Conservation (phyloP, 2,113 vertebrate species). For the Romanogobio albipinnatus region DNA sequence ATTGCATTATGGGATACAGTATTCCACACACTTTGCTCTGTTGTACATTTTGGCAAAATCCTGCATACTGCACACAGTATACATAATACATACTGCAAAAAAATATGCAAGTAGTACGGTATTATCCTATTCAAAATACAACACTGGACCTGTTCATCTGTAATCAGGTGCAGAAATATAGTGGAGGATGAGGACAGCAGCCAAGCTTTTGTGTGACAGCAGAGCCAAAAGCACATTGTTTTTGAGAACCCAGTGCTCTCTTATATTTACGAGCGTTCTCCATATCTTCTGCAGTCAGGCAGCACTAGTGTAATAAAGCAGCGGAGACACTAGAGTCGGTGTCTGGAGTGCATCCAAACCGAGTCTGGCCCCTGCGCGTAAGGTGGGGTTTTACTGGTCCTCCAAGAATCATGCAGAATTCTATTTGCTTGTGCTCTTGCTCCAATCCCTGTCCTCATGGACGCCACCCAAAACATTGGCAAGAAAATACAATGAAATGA, state of each 20-base stretch:
- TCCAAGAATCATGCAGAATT: constrained; percentile 33
- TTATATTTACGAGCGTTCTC: constrained; percentile 13
- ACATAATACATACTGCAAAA: not conserved
- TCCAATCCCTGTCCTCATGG: constrained; percentile 9
- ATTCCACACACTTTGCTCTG: not conserved
- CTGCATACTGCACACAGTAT: not conserved
- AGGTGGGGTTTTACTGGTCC: constrained; percentile 40
- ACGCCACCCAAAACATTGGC: constrained; percentile 31
- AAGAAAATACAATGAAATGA: constrained; percentile 33
- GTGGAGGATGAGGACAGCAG: not conserved
- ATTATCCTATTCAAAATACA: not conserved
- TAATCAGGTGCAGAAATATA: constrained; percentile 7
- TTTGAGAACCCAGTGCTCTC: constrained; percentile 4
- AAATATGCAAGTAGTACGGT: not conserved
- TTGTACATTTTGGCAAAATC: not conserved
- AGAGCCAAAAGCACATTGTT: constrained; percentile 15
- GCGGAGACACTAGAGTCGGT: not conserved
- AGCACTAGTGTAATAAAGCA: constrained; percentile 28
- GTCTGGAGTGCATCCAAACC: constrained; percentile 23
- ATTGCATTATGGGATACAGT: not conserved
- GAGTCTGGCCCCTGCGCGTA: not conserved
- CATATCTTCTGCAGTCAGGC: constrained; percentile 7
- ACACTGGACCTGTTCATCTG: constrained; percentile 1
- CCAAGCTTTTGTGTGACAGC: not conserved
- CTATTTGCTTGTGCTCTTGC: constrained; percentile 34